phyloP scores from a whole-genome alignment of 2,797 vertebrate species.

The Discoglossus pictus region DNA sequence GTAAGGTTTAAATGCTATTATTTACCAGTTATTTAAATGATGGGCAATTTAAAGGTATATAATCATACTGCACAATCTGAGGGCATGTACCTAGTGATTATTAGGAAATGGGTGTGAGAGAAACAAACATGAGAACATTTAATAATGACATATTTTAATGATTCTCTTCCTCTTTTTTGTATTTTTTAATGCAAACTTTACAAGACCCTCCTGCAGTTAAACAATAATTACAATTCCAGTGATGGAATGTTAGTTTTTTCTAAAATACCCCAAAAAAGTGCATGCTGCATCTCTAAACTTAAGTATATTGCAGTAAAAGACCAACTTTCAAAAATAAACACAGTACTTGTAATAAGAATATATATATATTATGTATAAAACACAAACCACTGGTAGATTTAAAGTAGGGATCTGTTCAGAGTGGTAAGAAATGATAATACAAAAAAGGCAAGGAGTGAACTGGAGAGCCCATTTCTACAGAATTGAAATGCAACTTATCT shows the following conservation, averaged over 20 bases:
- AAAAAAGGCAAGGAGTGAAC: conserved; percentile 6
- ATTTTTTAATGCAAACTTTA: conserved; percentile 49
- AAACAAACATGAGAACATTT: conserved; percentile 23
- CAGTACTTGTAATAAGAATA: conserved; percentile 52
- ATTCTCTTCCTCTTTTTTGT: conserved; percentile 2
- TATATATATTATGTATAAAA: conserved; percentile 53
- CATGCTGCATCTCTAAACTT: conserved; percentile 52
- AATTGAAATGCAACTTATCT: conserved; percentile 33
- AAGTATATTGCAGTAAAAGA: conserved; percentile 51
- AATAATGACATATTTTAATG: conserved; percentile 48
- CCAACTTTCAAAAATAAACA: conserved; percentile 52
- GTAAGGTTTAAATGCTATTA: too few species aligned
- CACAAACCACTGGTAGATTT: conserved; percentile 49
- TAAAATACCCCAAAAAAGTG: conserved; percentile 52
- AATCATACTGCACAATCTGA: too few species aligned
- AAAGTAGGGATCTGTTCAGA: conserved; percentile 48
- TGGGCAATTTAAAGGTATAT: too few species aligned
- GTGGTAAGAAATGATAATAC: conserved; percentile 28
- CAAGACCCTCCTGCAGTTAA: conserved; percentile 49
- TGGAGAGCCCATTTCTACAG: conserved; percentile 30
- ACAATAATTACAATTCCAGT: conserved; percentile 50
- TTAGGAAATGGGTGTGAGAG: not conserved
- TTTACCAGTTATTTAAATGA: too few species aligned
- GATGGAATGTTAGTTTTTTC: conserved; percentile 49
- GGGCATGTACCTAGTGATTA: too few species aligned